Base-by-base conservation (phyloP, 2,888 invertebrate species). In the Stictocephala bisonia region DNA sequence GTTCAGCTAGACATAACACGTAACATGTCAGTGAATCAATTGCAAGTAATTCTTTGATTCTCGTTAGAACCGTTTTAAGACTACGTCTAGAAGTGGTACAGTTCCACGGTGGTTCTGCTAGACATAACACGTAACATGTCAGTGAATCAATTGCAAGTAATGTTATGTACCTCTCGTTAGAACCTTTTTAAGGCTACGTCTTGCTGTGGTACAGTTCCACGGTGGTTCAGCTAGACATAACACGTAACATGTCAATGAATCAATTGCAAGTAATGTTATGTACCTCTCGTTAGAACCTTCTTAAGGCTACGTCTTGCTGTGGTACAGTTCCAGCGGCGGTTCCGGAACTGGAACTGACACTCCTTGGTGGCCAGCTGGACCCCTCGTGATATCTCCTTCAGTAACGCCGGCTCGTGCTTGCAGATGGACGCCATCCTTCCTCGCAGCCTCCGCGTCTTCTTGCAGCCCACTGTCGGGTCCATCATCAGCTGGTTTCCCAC, bases 121-220 rank as follows among this genome's bases (percentile, higher is more conserved):
- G n/a, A n/a, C n/a, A n/a, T n/a, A n/a, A n/a, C n/a, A n/a, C n/a
- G n/a, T n/a, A n/a, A n/a, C n/a, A n/a, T n/a, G n/a, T n/a, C n/a
- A n/a, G n/a, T n/a, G n/a, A n/a, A n/a, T n/a, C n/a, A n/a, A n/a
- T n/a, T n/a, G n/a, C n/a, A n/a, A n/a, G n/a, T n/a, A n/a, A n/a
- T n/a, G n/a, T n/a, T n/a, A n/a, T n/a, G n/a, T 85, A 96, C 96
- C 96, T 88, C 91, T 90, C 83, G 93, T 87, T 75, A 96, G 87
- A 82, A 96, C 93, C 85, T 94, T 94, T 83, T 92, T 90, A 84
- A 95, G 90, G 78, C 93, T 94, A 78, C 91, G 88, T 79, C 92
- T 88, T 75, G 91, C 88, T 0, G 93, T 90, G 72, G 94, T 94
- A 83, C 95, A 95, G 84, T 95, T 95, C 95, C 95, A 95, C 92